Evolutionary conservation across 2,888 invertebrate species (phyloP).

Genomic region (Oxystoma pomonae): DNA sequence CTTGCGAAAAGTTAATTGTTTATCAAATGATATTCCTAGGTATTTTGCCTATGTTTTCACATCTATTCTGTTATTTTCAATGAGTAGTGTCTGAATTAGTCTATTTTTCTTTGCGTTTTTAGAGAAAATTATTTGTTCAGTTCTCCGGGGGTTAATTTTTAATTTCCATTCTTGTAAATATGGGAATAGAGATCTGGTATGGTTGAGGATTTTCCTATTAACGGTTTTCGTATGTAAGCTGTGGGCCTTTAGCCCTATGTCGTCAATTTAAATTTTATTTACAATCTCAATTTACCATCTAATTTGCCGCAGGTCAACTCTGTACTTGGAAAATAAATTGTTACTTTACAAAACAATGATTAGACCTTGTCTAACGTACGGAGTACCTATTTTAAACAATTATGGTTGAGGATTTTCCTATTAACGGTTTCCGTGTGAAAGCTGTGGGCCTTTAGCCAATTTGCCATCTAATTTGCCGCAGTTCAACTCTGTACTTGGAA

Average conservation of each 20-base stretch:
- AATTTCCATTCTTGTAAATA: neutral
- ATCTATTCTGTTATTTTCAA: neutral
- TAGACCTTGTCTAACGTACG: no score
- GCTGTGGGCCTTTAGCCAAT: no score
- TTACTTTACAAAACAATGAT: no score
- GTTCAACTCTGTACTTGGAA: no score
- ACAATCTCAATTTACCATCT: no score
- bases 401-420: no score
- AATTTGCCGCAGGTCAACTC: no score
- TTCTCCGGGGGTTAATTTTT: neutral
- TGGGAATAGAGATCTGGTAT: neutral
- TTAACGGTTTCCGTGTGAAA: no score
- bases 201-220: neutral
- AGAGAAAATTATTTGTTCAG: neutral
- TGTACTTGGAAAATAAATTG: no score
- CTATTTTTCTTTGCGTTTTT: neutral
- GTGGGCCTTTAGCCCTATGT: neutral
- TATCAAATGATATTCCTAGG: neutral
- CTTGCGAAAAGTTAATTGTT: neutral
- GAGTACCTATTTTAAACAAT: no score
- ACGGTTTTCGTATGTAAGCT: neutral
- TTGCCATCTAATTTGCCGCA: no score
- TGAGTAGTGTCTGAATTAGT: neutral
- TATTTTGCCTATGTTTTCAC: neutral
- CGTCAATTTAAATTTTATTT: no score